A percentile compares a stretch with the other conserved stretches of the same genome.
These are phyloP conservation scores for Forbesichthys papilliferus DNA, from an alignment of 2,113 vertebrate genomes.

Conservation along the genomic window DNA sequence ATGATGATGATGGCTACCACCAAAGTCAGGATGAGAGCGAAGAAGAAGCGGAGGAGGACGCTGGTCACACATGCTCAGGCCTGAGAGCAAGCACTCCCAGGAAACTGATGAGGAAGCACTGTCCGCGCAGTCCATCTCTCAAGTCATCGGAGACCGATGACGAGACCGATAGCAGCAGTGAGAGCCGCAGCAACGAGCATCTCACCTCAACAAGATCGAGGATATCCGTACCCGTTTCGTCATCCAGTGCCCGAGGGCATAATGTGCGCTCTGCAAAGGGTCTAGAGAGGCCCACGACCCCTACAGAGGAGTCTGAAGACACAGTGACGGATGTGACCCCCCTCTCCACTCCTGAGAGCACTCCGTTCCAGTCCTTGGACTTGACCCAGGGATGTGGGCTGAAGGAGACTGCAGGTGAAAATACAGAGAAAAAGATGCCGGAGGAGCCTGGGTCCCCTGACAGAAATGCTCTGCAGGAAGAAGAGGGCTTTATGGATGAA, in stretches of 20 bases:
- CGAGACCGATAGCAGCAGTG: slow-evolving; percentile 75
- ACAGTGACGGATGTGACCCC: slow-evolving; percentile 89
- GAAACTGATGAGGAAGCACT: slow-evolving; percentile 69
- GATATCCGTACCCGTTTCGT: slow-evolving; percentile 47
- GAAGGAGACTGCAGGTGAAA: slow-evolving; percentile 26
- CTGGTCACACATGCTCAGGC: slow-evolving; percentile 48
- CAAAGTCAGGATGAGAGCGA: slow-evolving; percentile 81
- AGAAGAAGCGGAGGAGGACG: slow-evolving; percentile 72
- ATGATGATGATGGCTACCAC: slow-evolving; percentile 68
- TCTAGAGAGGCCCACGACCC: slow-evolving; percentile 40
- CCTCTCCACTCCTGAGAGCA: slow-evolving; percentile 85
- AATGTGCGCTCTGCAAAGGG: slow-evolving; percentile 50
- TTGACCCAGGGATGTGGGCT: slow-evolving; percentile 59
- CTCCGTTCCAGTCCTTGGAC: slow-evolving; percentile 82
- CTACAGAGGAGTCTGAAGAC: slow-evolving; percentile 80
- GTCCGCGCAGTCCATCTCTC: slow-evolving; percentile 63
- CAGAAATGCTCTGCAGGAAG: slow-evolving; percentile 18
- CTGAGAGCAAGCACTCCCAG: slow-evolving; percentile 66
- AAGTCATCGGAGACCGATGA: slow-evolving; percentile 56
- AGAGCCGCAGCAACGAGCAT: slow-evolving; percentile 66
- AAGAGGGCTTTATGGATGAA: slow-evolving; percentile 34
- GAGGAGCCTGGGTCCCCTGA: slow-evolving; percentile 50
- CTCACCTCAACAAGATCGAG: slow-evolving; percentile 37
- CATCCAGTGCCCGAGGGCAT: slow-evolving; percentile 65
- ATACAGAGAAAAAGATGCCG: slow-evolving; percentile 19